These are phyloP conservation scores for Drosophila neocordata DNA, from an alignment of 1,140 invertebrate species.

Conservation along the genomic window DNA sequence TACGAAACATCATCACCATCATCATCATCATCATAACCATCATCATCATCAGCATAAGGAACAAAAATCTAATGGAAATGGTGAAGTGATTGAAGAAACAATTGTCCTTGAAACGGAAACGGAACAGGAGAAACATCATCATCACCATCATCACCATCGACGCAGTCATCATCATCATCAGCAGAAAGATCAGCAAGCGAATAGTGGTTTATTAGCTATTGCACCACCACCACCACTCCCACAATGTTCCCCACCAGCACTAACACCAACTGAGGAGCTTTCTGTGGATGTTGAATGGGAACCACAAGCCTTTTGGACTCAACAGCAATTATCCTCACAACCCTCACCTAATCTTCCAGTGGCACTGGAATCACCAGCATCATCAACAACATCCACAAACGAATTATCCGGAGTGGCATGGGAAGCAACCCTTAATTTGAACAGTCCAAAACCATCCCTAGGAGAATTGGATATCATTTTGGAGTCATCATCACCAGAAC, in stretches of 20 bases:
- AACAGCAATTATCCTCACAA: constrained; percentile 8
- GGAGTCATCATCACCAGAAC: no score
- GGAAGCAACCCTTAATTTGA: constrained; percentile 27
- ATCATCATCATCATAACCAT: constrained; percentile 43
- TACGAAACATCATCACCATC: constrained; percentile 37
- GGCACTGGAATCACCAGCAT: neutral
- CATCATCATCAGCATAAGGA: constrained; percentile 33
- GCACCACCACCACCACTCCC: constrained; percentile 59
- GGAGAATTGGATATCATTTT: constrained; percentile 6
- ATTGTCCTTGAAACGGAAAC: constrained; percentile 27
- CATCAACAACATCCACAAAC: constrained; percentile 30
- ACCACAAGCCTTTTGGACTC: constrained; percentile 33
- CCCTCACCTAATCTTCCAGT: constrained; percentile 21
- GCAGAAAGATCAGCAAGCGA: constrained; percentile 2
- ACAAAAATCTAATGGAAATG: constrained; percentile 30
- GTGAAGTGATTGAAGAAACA: constrained; percentile 36
- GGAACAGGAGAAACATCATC: constrained; percentile 22
- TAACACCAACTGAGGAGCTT: constrained; percentile 54
- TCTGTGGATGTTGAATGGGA: constrained; percentile 36
- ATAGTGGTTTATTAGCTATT: neutral
- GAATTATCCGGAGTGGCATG: constrained; percentile 39
- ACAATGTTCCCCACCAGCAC: constrained; percentile 44
- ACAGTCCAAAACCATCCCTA: neutral
- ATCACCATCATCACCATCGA: constrained; percentile 41
- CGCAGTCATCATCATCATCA: constrained; percentile 38